phyloP scores from a whole-genome alignment of 2,113 vertebrate genomes.

The Halcyon senegalensis region DNA sequence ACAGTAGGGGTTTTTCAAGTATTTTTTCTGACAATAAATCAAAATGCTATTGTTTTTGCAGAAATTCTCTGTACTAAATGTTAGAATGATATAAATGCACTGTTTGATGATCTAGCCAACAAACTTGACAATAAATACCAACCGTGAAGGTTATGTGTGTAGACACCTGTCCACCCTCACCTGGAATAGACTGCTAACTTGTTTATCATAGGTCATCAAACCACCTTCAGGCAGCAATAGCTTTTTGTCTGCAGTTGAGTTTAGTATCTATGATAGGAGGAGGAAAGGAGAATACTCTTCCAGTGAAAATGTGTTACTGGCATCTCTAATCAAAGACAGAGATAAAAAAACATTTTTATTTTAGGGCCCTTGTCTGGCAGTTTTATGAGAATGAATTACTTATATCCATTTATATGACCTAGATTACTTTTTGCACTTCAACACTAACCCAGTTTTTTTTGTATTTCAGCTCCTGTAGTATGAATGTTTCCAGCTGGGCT shows the following conservation, averaged over 20 bases:
- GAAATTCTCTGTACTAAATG: background rate
- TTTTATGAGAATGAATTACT: constrained; percentile 46
- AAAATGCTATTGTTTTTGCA: background rate
- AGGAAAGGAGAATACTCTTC: background rate
- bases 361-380: background rate
- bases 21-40: background rate
- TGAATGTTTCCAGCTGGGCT: constrained; percentile 58
- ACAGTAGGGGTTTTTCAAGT: background rate
- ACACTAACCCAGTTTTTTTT: constrained; percentile 75
- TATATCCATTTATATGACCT: constrained; percentile 47
- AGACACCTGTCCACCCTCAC: background rate
- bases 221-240: background rate
- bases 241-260: background rate
- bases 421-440: constrained; percentile 72
- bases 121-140: background rate
- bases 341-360: background rate
- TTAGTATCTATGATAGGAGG: background rate
- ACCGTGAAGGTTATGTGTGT: background rate
- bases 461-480: constrained; percentile 46
- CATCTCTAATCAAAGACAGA: background rate
- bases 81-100: background rate
- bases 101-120: background rate
- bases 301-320: background rate
- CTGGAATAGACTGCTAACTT: background rate
- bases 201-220: background rate